A percentile compares a stretch with the other conserved stretches of the same genome.
phyloP scores from a whole-genome alignment of 2,888 invertebrate species.

The Phengaris alcon region DNA sequence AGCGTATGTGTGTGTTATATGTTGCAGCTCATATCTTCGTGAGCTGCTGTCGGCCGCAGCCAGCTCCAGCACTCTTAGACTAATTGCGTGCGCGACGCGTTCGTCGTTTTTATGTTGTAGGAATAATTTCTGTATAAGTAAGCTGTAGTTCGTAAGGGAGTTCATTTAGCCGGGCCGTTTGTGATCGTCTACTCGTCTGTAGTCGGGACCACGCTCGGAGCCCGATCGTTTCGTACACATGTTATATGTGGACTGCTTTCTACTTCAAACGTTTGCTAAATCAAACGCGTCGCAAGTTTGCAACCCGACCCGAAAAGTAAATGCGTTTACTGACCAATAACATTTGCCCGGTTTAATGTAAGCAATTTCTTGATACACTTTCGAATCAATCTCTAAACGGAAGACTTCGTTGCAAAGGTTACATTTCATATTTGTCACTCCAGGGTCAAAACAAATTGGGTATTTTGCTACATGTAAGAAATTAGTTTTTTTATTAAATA shows the following conservation, averaged over 20 bases:
- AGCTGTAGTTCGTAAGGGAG: slow-evolving; percentile 30
- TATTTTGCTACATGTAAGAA: too few relatives aligned
- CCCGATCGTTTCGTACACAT: slow-evolving; percentile 25
- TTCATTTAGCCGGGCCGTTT: slow-evolving; percentile 30
- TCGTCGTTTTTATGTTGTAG: slow-evolving; percentile 39
- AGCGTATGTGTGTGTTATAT: not conserved
- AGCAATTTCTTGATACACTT: not conserved
- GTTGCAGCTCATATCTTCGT: slow-evolving; percentile 77
- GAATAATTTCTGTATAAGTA: slow-evolving; percentile 35
- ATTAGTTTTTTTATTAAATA: too few relatives aligned
- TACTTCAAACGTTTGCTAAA: not conserved
- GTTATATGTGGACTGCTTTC: not conserved
- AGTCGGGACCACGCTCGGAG: slow-evolving; percentile 28
- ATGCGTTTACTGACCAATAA: not conserved
- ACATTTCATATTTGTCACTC: not conserved
- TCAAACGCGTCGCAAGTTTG: not conserved
- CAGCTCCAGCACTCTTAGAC: slow-evolving; percentile 64
- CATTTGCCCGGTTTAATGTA: not conserved
- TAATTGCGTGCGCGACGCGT: slow-evolving; percentile 43
- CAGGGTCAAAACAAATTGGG: not conserved
- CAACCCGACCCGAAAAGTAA: not conserved
- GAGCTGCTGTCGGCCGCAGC: slow-evolving; percentile 74
- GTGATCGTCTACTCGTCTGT: slow-evolving; percentile 23
- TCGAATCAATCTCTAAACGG: not conserved
- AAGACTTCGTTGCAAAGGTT: not conserved